Percentiles rank a stretch among this genome's conserved stretches.
These are phyloP conservation scores for Adineta ricciae DNA, from an alignment of 2,888 invertebrate genomes.

Conservation along the genomic window DNA sequence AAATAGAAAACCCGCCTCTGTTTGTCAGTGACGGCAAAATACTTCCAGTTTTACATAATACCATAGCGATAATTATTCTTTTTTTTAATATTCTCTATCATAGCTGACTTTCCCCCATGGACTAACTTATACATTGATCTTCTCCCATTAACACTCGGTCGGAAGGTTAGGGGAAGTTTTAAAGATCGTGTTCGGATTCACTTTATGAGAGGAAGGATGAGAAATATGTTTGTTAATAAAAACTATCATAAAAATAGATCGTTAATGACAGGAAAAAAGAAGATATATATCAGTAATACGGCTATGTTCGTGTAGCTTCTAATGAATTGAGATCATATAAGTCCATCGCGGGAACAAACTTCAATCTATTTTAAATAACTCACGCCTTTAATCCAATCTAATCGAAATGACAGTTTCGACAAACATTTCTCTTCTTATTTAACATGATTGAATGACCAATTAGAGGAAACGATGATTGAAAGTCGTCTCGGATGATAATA, in stretches of 20 bases:
- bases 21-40: neutral
- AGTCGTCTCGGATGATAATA: neutral
- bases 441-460: neutral
- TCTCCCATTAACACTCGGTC: neutral
- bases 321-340: neutral
- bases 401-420: neutral
- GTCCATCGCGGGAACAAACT: neutral
- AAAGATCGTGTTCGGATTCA: too few relatives aligned
- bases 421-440: neutral
- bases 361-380: neutral
- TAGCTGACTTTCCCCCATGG: neutral
- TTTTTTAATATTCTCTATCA: neutral
- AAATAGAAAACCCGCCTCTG: neutral
- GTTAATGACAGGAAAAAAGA: neutral
- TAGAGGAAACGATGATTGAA: neutral
- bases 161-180: too few relatives aligned
- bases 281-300: neutral
- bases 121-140: neutral
- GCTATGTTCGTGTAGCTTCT: too few relatives aligned
- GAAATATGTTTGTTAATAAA: neutral
- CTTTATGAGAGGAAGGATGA: neutral
- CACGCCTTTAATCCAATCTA: neutral
- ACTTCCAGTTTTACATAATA: neutral
- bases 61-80: neutral
- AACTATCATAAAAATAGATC: neutral